Percentiles rank a stretch among this genome's conserved stretches.
phyloP scores from a whole-genome alignment of 1,140 invertebrate species.

The Drosophila ananassae region DNA sequence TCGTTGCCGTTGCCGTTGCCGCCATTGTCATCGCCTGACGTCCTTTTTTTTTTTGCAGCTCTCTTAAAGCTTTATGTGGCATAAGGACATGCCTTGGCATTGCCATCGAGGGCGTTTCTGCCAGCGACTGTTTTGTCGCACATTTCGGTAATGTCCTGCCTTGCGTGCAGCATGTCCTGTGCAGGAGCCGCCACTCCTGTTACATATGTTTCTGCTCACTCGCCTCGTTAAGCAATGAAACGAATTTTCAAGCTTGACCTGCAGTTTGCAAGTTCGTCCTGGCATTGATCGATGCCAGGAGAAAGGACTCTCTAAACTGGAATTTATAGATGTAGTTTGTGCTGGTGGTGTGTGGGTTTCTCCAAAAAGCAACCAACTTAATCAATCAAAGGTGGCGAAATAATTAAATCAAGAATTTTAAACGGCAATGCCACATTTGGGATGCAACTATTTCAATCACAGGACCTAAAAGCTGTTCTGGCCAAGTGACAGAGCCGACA shows the following conservation, averaged over 20 bases:
- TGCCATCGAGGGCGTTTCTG: slow-evolving; percentile 36
- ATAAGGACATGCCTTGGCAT: slow-evolving; percentile 29
- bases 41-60: slow-evolving; percentile 19
- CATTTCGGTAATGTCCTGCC: slow-evolving; percentile 49
- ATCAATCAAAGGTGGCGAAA: slow-evolving; percentile 12
- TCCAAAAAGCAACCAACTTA: not conserved
- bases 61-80: slow-evolving; percentile 20
- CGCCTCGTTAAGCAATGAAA: slow-evolving; percentile 41
- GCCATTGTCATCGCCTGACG: slow-evolving; percentile 42
- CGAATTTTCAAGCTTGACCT: slow-evolving; percentile 34
- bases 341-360: not conserved
- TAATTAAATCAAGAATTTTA: slow-evolving; percentile 1
- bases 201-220: slow-evolving; percentile 7
- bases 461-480: slow-evolving; percentile 5
- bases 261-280: slow-evolving; percentile 9
- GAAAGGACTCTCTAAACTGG: not conserved
- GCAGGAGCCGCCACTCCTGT: not conserved
- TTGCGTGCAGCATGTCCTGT: slow-evolving; percentile 23
- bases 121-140: slow-evolving; percentile 47
- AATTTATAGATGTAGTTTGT: not conserved
- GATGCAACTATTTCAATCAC: slow-evolving; percentile 26
- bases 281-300: slow-evolving; percentile 36
- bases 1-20: slow-evolving; percentile 39
- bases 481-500: slow-evolving; percentile 42
- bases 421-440: not conserved